Evolutionary conservation across 2,113 vertebrate genomes (phyloP).

Genomic region (Gobio gobio): DNA sequence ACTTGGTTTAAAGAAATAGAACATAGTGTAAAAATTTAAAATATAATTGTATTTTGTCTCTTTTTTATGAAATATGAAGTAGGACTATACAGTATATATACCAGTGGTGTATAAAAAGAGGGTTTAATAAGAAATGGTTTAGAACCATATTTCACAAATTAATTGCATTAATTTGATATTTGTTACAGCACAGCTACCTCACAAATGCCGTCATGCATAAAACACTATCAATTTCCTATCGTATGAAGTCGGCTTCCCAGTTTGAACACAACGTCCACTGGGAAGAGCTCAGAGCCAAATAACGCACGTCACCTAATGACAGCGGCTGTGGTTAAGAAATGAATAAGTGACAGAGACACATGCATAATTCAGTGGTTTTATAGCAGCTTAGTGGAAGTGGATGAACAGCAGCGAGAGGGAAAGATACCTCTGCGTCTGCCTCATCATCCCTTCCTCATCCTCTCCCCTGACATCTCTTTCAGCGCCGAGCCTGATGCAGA

Average conservation of each 20-base stretch:
- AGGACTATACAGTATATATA: too few relatives aligned
- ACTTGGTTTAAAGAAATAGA: too few relatives aligned
- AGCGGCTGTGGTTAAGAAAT: conserved; percentile 17
- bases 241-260: conserved; percentile 11
- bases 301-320: conserved; percentile 21
- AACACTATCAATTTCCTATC: not conserved
- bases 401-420: conserved; percentile 16
- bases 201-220: conserved; percentile 26
- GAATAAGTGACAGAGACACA: conserved; percentile 39
- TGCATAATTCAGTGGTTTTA: conserved; percentile 65
- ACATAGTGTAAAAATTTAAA: too few relatives aligned
- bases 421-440: conserved; percentile 33
- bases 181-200: not conserved
- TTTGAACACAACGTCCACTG: conserved; percentile 30
- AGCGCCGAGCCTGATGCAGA: conserved; percentile 50
- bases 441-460: conserved; percentile 64
- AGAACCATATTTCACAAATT: not conserved
- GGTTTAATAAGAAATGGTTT: not conserved
- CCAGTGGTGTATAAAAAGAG: too few relatives aligned
- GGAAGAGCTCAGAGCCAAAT: conserved; percentile 28
- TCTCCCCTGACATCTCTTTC: conserved; percentile 71
- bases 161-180: conserved; percentile 11
- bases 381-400: conserved; percentile 63
- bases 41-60: too few relatives aligned
- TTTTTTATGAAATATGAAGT: too few relatives aligned